phyloP scores from a whole-genome alignment of 2,113 vertebrate genomes.

The Oceanodroma tethys region DNA sequence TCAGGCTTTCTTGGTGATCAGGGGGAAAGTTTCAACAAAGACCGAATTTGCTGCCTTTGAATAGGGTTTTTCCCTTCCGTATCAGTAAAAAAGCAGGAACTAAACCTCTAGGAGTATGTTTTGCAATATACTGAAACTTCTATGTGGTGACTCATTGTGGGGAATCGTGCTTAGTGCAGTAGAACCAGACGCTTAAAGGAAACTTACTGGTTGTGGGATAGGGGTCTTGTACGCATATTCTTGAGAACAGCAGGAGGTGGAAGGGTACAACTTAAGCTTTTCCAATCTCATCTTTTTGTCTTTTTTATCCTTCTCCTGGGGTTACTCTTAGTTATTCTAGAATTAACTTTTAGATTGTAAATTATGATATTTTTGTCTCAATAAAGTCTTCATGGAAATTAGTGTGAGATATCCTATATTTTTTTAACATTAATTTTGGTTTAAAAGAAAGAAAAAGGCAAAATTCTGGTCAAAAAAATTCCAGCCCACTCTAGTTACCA shows the following conservation, averaged over 20 bases:
- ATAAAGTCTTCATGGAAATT: background rate
- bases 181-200: background rate
- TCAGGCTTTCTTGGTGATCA: background rate
- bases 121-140: background rate
- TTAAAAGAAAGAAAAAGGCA: background rate
- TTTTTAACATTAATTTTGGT: background rate
- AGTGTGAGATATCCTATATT: too few relatives aligned
- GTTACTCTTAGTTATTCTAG: background rate
- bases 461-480: background rate
- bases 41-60: background rate
- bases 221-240: background rate
- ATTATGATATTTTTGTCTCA: background rate
- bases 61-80: background rate
- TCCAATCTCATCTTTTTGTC: too few relatives aligned
- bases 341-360: background rate
- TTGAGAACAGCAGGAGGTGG: background rate
- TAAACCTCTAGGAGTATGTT: background rate
- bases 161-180: background rate
- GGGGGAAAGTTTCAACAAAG: background rate
- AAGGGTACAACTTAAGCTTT: background rate
- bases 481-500: background rate
- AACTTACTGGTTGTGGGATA: background rate
- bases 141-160: background rate
- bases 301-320: background rate
- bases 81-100: background rate